Percentiles rank a stretch among this genome's conserved stretches.
Conservation (phyloP, 2,888 invertebrate genomes). For the Dasysyrphus tricinctus region DNA sequence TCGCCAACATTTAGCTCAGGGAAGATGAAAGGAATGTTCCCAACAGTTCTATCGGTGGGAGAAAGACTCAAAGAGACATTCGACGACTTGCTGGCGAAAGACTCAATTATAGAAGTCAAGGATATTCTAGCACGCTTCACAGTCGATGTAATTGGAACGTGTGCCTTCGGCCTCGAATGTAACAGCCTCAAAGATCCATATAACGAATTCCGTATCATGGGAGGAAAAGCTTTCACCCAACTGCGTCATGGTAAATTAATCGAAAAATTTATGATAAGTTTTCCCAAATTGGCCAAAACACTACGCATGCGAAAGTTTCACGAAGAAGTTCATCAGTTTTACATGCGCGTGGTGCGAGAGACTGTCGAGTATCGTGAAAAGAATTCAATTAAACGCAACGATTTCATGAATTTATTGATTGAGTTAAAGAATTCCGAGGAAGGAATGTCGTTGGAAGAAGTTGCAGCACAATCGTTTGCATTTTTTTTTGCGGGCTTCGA, state of each 20-base stretch:
- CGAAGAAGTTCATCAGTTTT: constrained; percentile 78
- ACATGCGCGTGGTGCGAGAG: constrained; percentile 82
- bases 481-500: constrained; percentile 86
- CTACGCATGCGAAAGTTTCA: constrained; percentile 77
- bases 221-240: constrained; percentile 76
- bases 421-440: constrained; percentile 82
- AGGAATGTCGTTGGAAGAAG: constrained; percentile 80
- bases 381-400: constrained; percentile 81
- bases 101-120: constrained; percentile 81
- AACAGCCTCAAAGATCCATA: constrained; percentile 82
- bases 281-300: constrained; percentile 77
- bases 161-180: constrained; percentile 84
- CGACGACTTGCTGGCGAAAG: constrained; percentile 1
- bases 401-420: constrained; percentile 84
- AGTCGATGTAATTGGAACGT: constrained; percentile 84
- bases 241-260: constrained; percentile 67
- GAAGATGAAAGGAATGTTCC: constrained; percentile 79
- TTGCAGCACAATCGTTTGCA: constrained; percentile 85
- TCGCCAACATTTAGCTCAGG: constrained; percentile 78
- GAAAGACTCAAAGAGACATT: constrained; percentile 72
- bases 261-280: constrained; percentile 77
- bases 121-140: constrained; percentile 83
- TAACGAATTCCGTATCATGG: constrained; percentile 81
- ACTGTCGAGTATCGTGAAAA: constrained; percentile 82
- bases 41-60: constrained; percentile 78